These are phyloP conservation scores for Lycocorax pyrrhopterus DNA, from an alignment of 2,113 vertebrate genomes.

Conservation along the genomic window DNA sequence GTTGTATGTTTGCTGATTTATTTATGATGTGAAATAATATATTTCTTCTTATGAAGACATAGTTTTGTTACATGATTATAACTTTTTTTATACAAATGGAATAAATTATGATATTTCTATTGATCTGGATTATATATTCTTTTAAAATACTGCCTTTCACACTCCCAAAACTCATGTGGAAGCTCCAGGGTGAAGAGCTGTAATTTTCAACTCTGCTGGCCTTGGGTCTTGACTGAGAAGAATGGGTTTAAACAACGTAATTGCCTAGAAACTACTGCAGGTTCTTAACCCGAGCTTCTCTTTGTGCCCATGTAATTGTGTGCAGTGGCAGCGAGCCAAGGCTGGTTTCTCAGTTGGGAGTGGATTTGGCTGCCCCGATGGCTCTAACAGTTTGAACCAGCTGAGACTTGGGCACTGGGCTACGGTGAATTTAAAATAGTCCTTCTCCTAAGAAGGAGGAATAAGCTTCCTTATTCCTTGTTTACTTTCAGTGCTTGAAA, in stretches of 20 bases:
- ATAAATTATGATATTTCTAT: conserved; percentile 85
- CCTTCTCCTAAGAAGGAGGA: background rate
- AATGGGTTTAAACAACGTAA: background rate
- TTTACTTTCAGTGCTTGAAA: background rate
- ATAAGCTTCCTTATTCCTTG: background rate
- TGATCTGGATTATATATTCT: conserved; percentile 14
- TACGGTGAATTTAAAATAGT: background rate
- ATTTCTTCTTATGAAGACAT: conserved; percentile 78
- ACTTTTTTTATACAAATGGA: conserved; percentile 79
- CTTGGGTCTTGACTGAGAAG: background rate
- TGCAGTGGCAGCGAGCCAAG: background rate
- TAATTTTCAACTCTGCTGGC: background rate
- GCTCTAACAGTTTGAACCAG: background rate
- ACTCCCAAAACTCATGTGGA: background rate
- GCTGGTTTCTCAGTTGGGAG: background rate
- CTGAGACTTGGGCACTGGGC: background rate
- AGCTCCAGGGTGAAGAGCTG: background rate
- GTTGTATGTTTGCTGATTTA: conserved; percentile 77
- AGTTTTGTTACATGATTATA: conserved; percentile 78
- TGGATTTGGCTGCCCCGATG: background rate
- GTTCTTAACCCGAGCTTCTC: background rate
- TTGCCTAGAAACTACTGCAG: background rate
- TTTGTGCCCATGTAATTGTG: background rate
- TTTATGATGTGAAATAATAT: conserved; percentile 85
- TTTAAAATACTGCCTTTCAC: background rate